These are phyloP conservation scores for Macrocentrus cingulum DNA, from an alignment of 1,140 invertebrate species.

Conservation along the genomic window DNA sequence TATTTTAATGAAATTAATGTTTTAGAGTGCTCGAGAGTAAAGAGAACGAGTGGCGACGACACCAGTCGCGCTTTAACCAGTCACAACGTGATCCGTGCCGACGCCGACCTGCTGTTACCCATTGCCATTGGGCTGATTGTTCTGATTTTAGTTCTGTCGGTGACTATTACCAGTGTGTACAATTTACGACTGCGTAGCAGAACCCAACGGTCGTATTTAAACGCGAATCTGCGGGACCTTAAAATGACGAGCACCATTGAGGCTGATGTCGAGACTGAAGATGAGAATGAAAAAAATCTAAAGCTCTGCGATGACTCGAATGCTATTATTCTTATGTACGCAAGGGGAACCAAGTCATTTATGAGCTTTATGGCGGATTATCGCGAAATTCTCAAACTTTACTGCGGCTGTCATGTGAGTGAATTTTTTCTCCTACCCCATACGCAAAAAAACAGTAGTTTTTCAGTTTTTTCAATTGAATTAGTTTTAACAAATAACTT, in stretches of 20 bases:
- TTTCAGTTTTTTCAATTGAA: too few relatives aligned
- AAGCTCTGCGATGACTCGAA: conserved; percentile 3
- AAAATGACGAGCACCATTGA: conserved; percentile 12
- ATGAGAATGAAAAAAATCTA: conserved; percentile 17
- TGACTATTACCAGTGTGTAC: conserved; percentile 9
- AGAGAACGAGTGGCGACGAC: too few relatives aligned
- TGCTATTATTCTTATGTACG: conserved; percentile 41
- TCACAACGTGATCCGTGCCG: background rate
- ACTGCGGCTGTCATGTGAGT: conserved; percentile 38
- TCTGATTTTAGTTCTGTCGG: conserved; percentile 14
- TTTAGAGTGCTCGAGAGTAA: background rate
- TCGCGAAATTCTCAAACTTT: conserved; percentile 32
- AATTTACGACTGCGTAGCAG: conserved; percentile 5
- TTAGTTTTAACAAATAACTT: too few relatives aligned
- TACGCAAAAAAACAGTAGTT: too few relatives aligned
- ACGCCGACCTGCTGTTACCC: conserved; percentile 14
- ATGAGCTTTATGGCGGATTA: conserved; percentile 42
- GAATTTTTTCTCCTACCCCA: too few relatives aligned
- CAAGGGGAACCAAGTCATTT: conserved; percentile 35
- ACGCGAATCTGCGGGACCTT: conserved; percentile 21
- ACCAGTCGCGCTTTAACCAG: too few relatives aligned
- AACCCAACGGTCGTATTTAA: conserved; percentile 1
- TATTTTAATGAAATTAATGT: background rate
- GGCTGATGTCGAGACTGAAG: conserved; percentile 20
- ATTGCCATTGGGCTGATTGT: conserved; percentile 27